Evolutionary conservation across 2,888 invertebrate genomes (phyloP), one percentile per base, ranked within the genome.

Genomic region (Hybos culiciformis): DNA sequence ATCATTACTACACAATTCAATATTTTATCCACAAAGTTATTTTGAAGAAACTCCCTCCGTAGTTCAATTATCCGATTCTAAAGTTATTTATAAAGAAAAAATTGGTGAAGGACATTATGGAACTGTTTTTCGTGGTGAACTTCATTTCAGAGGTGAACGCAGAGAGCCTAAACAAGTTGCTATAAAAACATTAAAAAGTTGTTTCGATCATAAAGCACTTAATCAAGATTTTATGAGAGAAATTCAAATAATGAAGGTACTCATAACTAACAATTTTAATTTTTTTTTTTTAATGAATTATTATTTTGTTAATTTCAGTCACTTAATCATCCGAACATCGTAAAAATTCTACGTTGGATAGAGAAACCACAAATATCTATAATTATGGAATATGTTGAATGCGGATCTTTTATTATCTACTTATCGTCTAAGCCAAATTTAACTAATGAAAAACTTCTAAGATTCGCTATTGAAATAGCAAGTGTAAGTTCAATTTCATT

Each of bases 341-440:
- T 92, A 1, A 79, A 83, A 67, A 87, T 92, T 53, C 74, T 85
- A 45, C 87, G 84, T 17, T 83, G 85, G 23, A 75, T 83, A 53
- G 76, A 82, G 54, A 80, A 81, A 50, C 81, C 83, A 0, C 80
- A 83, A 53, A 75, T 83, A 12, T 77, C 80, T 44, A 75, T 91
- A 43, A 84, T 92, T 9, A 91, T 92, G 91, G 91, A 92, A 66
- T 91, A 78, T 57, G 71, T 91, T 6, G 81, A 81, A 44, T 80
- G 83, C 52, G 87, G 90, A 26, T 88, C 88, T 0, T 73, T 92
- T 47, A 75, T 81, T 54, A 78, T 79, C 59, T 90, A 87, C 63
- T 69, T 92, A 50, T 78, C 78, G 57, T 80, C 82, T 46, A 73
- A 77, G 17, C 80, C 84, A 53, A 74, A 73, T 52, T 67, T 88